Evolutionary conservation across 35 echinoderm and acorn worm genomes (phyloP).

Genomic region (Holothuria glaberrima): DNA sequence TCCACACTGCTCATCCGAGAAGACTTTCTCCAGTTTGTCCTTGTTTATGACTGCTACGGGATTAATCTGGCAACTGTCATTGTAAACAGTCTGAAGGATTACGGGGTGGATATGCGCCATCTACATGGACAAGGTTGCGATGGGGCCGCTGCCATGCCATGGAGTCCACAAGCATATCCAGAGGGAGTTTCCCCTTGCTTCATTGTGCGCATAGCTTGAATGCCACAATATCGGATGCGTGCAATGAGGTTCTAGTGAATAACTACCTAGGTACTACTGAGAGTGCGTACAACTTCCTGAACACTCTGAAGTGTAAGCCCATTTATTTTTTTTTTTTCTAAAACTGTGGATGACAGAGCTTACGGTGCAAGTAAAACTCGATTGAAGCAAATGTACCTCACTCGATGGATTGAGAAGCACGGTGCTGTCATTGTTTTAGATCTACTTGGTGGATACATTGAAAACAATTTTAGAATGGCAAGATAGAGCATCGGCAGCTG

Average conservation of each 20-base stretch:
- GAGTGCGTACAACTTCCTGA: constrained; percentile 20
- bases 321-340: no score
- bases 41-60: not conserved
- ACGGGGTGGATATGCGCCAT: not conserved
- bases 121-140: constrained; percentile 21
- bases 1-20: constrained; percentile 8
- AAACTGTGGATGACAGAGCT: constrained; percentile 25
- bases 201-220: constrained; percentile 36
- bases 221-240: constrained; percentile 38
- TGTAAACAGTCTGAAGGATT: constrained; percentile 3
- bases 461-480: constrained; percentile 26
- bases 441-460: constrained; percentile 31
- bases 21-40: constrained; percentile 42
- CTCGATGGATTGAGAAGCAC: constrained; percentile 43
- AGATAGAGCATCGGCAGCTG: constrained; percentile 37
- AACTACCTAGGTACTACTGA: constrained; percentile 27
- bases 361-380: not conserved
- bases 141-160: constrained; percentile 10
- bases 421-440: constrained; percentile 52
- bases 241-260: constrained; percentile 30
- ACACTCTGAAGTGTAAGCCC: constrained; percentile 31
- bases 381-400: constrained; percentile 32
- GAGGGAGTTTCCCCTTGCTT: constrained; percentile 31
- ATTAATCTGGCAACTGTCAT: constrained; percentile 7
- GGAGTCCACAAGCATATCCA: constrained; percentile 25